phyloP scores from a whole-genome alignment of 2,888 invertebrate species.

The Meta bourneti region DNA sequence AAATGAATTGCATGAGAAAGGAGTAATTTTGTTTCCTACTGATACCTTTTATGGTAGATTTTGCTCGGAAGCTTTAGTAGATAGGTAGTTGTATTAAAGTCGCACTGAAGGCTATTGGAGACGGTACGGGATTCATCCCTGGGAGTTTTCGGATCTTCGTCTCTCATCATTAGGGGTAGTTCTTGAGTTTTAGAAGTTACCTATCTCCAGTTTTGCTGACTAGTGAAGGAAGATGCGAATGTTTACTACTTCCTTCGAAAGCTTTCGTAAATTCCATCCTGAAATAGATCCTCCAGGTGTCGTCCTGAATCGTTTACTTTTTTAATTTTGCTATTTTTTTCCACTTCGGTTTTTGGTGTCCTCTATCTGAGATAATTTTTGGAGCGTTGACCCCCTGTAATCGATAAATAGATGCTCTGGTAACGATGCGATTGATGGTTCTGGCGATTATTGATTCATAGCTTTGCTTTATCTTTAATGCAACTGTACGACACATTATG shows the following conservation, averaged over 20 bases:
- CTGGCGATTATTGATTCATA: background rate
- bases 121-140: too few relatives aligned
- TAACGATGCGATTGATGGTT: background rate
- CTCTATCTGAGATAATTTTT: background rate
- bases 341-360: background rate
- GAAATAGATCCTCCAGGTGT: background rate
- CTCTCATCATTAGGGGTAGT: too few relatives aligned
- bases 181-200: background rate
- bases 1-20: too few relatives aligned
- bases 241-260: background rate
- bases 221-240: background rate
- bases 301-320: background rate
- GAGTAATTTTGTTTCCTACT: background rate
- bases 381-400: background rate
- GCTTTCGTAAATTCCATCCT: background rate
- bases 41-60: background rate
- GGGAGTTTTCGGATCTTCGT: too few relatives aligned
- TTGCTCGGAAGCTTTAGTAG: background rate
- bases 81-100: too few relatives aligned
- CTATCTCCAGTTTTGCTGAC: background rate
- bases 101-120: too few relatives aligned
- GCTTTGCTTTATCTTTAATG: background rate
- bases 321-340: background rate
- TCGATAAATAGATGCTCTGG: background rate
- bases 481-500: too few relatives aligned